These are phyloP conservation scores for Hycleus cichorii DNA, from an alignment of 1,140 invertebrate species.

Conservation along the genomic window DNA sequence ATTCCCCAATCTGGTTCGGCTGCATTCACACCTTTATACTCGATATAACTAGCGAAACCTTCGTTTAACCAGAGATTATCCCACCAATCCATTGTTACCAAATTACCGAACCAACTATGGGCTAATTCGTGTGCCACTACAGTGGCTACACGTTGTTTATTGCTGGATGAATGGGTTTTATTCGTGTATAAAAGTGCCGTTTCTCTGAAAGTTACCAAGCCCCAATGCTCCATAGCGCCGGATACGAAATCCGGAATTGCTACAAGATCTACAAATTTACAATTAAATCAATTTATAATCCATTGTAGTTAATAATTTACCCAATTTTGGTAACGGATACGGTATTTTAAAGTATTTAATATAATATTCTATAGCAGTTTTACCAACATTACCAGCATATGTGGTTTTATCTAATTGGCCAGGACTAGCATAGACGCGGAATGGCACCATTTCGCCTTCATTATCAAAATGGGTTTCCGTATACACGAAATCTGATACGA, in stretches of 20 bases:
- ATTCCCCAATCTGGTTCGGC: conserved; percentile 76
- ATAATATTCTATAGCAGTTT: conserved; percentile 76
- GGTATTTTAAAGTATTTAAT: conserved; percentile 77
- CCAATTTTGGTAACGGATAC: conserved; percentile 83
- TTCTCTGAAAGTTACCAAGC: conserved; percentile 77
- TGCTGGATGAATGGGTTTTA: conserved; percentile 57
- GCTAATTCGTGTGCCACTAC: conserved; percentile 87
- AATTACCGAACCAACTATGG: conserved; percentile 88
- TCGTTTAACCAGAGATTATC: conserved; percentile 89
- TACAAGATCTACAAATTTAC: conserved; percentile 67
- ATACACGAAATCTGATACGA: conserved; percentile 75
- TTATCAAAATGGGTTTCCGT: conserved; percentile 45
- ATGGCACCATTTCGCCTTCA: conserved; percentile 47
- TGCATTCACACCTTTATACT: conserved; percentile 66
- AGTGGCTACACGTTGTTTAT: conserved; percentile 70
- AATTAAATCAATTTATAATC: not conserved
- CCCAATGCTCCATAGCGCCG: conserved; percentile 95
- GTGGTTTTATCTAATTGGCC: conserved; percentile 67
- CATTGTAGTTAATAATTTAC: conserved; percentile 40
- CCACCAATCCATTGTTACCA: conserved; percentile 90
- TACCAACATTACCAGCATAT: conserved; percentile 72
- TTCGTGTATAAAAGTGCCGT: conserved; percentile 70
- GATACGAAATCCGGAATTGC: conserved; percentile 92
- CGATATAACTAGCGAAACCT: conserved; percentile 83
- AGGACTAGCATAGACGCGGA: conserved; percentile 67